Evolutionary conservation across 2,113 vertebrate species (phyloP).

Genomic region (Alexandromys fortis): DNA sequence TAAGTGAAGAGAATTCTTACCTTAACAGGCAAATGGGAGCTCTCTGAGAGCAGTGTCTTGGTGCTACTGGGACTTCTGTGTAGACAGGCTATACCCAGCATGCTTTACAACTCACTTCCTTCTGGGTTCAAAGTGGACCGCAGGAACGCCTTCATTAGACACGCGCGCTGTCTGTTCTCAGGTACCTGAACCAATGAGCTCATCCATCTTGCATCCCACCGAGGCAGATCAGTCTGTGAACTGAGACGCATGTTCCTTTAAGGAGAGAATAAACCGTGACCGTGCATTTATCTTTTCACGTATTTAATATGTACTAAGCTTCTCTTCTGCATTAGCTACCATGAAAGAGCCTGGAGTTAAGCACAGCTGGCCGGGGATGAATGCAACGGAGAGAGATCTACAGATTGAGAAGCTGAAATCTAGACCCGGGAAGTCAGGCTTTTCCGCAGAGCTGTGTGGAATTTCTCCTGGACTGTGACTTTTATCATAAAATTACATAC

Average conservation of each 20-base stretch:
- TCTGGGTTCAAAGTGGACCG: neutral
- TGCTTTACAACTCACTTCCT: neutral
- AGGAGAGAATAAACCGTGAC: neutral
- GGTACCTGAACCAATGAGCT: neutral
- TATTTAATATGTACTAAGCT: neutral
- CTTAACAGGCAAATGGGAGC: neutral
- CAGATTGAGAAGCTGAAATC: neutral
- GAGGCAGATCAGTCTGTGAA: neutral
- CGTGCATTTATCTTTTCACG: neutral
- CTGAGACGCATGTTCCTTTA: neutral
- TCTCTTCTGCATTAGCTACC: neutral
- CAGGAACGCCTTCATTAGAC: neutral
- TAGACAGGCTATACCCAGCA: neutral
- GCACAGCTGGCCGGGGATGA: neutral
- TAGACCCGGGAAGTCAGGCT: neutral
- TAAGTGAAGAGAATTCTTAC: conserved; percentile 58
- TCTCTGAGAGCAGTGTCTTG: conserved; percentile 6
- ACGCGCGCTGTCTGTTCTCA: neutral
- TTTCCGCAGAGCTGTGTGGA: neutral
- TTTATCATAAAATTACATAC: neutral
- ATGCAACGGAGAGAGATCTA: neutral
- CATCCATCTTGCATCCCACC: neutral
- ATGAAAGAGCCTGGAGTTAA: neutral
- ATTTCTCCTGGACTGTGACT: neutral
- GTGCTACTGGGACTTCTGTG: neutral